Evolutionary conservation across 2,888 invertebrate species (phyloP), one percentile per base, ranked within the genome.

Genomic region (Lymantria monacha): DNA sequence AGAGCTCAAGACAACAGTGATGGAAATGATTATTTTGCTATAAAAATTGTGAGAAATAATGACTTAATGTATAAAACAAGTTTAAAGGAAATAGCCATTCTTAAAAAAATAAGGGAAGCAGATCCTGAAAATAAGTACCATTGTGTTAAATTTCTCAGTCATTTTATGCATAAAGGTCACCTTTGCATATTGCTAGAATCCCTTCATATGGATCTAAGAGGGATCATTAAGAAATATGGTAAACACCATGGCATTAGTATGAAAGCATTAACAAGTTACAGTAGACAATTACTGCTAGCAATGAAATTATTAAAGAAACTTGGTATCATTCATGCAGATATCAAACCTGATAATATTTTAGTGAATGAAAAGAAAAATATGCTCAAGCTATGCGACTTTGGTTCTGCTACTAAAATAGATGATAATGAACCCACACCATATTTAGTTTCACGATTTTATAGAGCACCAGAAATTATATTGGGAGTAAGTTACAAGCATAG

Each of bases 51-150:
- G 67, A 93, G 99, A 70, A 99, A 98, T 88, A 99, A 99, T 91
- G 99, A 99, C 86, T 95, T 99, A 69, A 99, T 99, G 98, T 97
- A 98, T 84, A 98, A 97, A 92, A 98, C 99, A 30, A 99, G 99
- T 44, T 87, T 99, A 51, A 97, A 98, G 75, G 99, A 99, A 87
- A 91, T 99, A 74, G 97, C 98, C 76, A 95, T 97, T 63, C 88
- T 99, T 45, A 96, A 97, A 76, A 96, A 97, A 79, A 92, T 99
- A 42, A 98, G 98, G 81, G 97, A 98, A 79, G 96, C 98, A 9
- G 99, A 99, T 92, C 96, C 97, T 3, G 97, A 98, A 64, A 98
- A 98, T 85, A 95, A 97, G 78, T 97, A 97, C 81, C 99, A 99
- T 87, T 99, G 99, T 87, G 93, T 99, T 48, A 94, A 97, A 63